phyloP scores from a whole-genome alignment of 2,797 vertebrate genomes.

The Platalea minor region DNA sequence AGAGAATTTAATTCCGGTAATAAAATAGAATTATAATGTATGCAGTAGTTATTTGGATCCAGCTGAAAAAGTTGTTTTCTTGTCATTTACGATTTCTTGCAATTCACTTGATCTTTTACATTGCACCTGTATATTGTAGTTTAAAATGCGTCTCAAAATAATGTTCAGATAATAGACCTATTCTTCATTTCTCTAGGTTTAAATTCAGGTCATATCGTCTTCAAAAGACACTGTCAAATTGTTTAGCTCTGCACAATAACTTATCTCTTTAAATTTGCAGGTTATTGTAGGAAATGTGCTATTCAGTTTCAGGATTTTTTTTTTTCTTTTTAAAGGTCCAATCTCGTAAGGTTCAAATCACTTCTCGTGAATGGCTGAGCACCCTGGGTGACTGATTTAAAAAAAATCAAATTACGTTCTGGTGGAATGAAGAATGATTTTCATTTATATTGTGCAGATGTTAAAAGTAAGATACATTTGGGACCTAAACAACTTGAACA shows the following conservation, averaged over 20 bases:
- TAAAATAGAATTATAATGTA: constrained; percentile 14
- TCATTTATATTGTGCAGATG: constrained; percentile 42
- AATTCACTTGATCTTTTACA: constrained; percentile 31
- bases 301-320: neutral
- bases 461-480: constrained; percentile 36
- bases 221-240: constrained; percentile 46
- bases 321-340: neutral
- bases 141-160: constrained; percentile 47
- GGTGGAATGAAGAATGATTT: constrained; percentile 43
- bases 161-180: constrained; percentile 20
- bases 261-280: constrained; percentile 18
- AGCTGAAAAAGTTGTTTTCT: constrained; percentile 28
- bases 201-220: neutral
- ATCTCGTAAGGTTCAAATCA: constrained; percentile 1
- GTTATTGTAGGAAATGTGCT: constrained; percentile 38
- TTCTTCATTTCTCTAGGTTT: constrained; percentile 41
- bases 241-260: constrained; percentile 43
- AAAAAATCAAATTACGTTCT: constrained; percentile 27
- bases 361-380: constrained; percentile 19
- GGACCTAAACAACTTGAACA: constrained; percentile 5
- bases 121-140: constrained; percentile 24
- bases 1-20: constrained; percentile 29
- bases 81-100: neutral
- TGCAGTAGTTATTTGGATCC: constrained; percentile 13
- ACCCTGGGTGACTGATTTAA: constrained; percentile 3